Percentiles rank a stretch among this genome's conserved stretches.
Evolutionary conservation across 2,797 vertebrate genomes (phyloP).

Genomic region (Hoplostethus mediterraneus): DNA sequence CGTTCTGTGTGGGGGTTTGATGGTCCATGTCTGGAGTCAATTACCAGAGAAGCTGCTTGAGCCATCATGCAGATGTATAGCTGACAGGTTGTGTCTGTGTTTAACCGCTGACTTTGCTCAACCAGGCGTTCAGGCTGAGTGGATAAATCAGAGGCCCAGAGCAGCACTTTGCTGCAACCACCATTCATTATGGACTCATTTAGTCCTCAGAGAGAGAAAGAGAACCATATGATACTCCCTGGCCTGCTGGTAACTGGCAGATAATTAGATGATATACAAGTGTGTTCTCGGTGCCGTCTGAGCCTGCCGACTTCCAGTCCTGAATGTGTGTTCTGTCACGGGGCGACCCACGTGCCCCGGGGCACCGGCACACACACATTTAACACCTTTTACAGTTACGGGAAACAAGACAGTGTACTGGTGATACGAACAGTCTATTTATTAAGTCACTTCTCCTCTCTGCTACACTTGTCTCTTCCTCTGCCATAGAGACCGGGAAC

Average conservation of each 20-base stretch:
- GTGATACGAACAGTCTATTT: no score
- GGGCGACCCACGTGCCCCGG: no score
- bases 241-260: slow-evolving; percentile 49
- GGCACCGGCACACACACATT: no score
- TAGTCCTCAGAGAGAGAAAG: slow-evolving; percentile 45
- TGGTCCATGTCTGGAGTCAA: slow-evolving; percentile 36
- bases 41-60: slow-evolving; percentile 45
- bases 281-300: slow-evolving; percentile 23
- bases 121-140: slow-evolving; percentile 13
- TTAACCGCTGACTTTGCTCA: slow-evolving; percentile 62
- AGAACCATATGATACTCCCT: slow-evolving; percentile 37
- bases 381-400: no score
- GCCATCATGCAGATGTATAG: slow-evolving; percentile 42
- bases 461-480: no score
- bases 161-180: slow-evolving; percentile 48
- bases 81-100: slow-evolving; percentile 46
- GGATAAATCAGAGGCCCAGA: slow-evolving; percentile 47
- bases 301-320: slow-evolving; percentile 14
- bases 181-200: slow-evolving; percentile 63
- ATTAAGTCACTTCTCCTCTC: no score
- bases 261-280: slow-evolving; percentile 54
- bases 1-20: slow-evolving; percentile 11
- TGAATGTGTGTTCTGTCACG: not conserved
- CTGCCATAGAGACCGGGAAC: no score
- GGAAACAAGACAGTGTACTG: not conserved